A percentile compares a stretch with the other conserved stretches of the same genome.
Evolutionary conservation across 2,113 vertebrate species (phyloP).

Genomic region (Raja brachyura): DNA sequence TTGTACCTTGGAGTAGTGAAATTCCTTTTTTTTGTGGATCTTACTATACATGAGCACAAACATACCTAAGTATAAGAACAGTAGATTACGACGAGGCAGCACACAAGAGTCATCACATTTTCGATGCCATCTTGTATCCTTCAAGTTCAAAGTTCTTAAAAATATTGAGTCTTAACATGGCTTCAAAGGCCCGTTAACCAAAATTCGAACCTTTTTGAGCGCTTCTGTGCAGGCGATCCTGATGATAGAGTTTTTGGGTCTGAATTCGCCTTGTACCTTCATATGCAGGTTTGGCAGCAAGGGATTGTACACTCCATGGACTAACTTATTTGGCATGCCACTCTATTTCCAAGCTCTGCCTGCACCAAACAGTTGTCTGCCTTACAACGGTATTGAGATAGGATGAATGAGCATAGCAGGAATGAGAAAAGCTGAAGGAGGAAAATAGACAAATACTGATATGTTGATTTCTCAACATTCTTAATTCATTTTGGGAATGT

Average conservation of each 20-base stretch:
- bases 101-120: too few relatives aligned
- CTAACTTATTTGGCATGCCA: not conserved
- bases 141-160: too few relatives aligned
- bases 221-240: too few relatives aligned
- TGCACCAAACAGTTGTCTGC: not conserved
- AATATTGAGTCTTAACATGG: too few relatives aligned
- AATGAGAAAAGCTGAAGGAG: not conserved
- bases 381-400: not conserved
- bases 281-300: not conserved
- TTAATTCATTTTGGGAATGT: not conserved
- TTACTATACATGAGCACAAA: too few relatives aligned
- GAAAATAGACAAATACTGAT: not conserved
- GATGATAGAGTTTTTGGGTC: not conserved
- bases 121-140: too few relatives aligned
- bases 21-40: too few relatives aligned
- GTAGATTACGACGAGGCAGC: too few relatives aligned
- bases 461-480: too few relatives aligned
- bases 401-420: not conserved
- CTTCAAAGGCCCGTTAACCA: not conserved
- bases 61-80: too few relatives aligned
- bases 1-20: too few relatives aligned
- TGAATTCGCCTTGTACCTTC: not conserved
- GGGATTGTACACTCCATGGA: not conserved
- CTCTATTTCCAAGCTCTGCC: not conserved
- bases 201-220: not conserved